Percentiles rank a stretch among this genome's conserved stretches.
Evolutionary conservation across 2,797 vertebrate species (phyloP).

Genomic region (Lacerta agilis): DNA sequence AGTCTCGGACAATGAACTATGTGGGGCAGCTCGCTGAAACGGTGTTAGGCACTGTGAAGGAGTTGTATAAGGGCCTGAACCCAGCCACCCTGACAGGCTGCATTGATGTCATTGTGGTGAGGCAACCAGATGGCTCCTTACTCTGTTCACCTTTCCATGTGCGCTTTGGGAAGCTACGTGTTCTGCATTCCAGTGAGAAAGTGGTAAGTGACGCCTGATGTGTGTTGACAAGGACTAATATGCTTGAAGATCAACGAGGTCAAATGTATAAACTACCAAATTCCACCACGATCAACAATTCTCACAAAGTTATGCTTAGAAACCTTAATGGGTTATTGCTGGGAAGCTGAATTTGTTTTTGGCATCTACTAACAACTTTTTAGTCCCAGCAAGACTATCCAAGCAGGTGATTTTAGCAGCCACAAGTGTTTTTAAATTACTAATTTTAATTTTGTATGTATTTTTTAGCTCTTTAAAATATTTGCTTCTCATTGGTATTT

Average conservation of each 20-base stretch:
- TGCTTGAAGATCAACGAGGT: not conserved
- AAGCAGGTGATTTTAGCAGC: too few relatives aligned
- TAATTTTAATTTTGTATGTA: too few relatives aligned
- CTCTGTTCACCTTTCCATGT: conserved; percentile 95
- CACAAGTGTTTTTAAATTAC: too few relatives aligned
- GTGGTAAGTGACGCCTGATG: conserved; percentile 81
- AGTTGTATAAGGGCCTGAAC: conserved; percentile 92
- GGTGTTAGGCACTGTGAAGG: conserved; percentile 90
- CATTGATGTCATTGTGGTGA: conserved; percentile 93
- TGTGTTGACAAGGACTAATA: not conserved
- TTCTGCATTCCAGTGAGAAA: conserved; percentile 93
- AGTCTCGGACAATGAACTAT: conserved; percentile 93
- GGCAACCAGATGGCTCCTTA: conserved; percentile 89
- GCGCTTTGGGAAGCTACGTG: conserved; percentile 94
- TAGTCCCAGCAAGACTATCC: too few relatives aligned
- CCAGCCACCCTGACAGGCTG: conserved; percentile 91
- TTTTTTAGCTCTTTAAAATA: too few relatives aligned
- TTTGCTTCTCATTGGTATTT: too few relatives aligned
- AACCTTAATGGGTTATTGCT: not conserved
- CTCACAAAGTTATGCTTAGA: not conserved
- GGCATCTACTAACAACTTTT: too few relatives aligned
- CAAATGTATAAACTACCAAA: not conserved
- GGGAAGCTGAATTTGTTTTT: too few relatives aligned
- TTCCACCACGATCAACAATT: not conserved
- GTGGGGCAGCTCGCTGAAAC: conserved; percentile 93